Percentiles rank a stretch among this genome's conserved stretches.
phyloP scores from a whole-genome alignment of 2,113 vertebrate genomes.

The Struthidea cinerea region DNA sequence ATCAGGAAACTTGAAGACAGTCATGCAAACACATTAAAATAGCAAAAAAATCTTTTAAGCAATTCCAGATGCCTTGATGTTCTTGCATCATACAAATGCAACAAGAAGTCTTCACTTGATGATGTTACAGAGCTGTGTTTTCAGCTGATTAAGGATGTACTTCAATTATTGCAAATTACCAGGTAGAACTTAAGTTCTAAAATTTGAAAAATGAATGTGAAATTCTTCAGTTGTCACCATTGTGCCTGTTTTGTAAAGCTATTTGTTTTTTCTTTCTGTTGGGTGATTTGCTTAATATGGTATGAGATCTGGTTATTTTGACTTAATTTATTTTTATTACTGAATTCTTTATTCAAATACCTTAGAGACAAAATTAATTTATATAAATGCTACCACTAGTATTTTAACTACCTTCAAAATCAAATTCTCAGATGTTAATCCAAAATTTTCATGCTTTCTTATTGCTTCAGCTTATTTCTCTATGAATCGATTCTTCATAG shows the following conservation, averaged over 20 bases:
- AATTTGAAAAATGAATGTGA: background rate
- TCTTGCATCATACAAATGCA: background rate
- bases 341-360: background rate
- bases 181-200: background rate
- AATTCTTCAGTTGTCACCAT: background rate
- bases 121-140: background rate
- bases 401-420: background rate
- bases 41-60: background rate
- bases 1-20: background rate
- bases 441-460: background rate
- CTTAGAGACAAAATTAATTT: background rate
- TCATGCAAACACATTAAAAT: background rate
- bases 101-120: background rate
- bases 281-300: background rate
- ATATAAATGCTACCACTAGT: background rate
- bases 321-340: background rate
- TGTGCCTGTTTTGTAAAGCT: background rate
- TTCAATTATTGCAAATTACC: background rate
- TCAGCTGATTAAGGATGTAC: background rate
- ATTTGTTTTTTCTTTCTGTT: background rate
- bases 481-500: background rate
- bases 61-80: background rate
- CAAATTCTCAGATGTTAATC: slow-evolving; percentile 9
- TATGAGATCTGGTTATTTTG: background rate
- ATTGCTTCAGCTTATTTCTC: background rate